Conservation (phyloP, 2,888 invertebrate genomes). For the Didymodactylos carnosus region DNA sequence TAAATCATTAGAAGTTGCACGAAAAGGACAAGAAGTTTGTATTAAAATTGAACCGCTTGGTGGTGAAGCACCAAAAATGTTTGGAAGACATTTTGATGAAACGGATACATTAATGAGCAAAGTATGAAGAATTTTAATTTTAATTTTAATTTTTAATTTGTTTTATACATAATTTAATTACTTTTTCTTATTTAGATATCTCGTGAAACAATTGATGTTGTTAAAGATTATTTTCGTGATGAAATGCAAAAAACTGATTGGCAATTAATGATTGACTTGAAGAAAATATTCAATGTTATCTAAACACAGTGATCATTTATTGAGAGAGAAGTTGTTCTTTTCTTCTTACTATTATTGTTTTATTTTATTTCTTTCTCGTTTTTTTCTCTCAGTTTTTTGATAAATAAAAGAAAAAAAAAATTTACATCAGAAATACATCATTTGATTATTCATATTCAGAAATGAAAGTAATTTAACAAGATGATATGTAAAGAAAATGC, state of each 20-base stretch:
- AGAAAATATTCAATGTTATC: slow-evolving; percentile 83
- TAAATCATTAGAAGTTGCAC: slow-evolving; percentile 74
- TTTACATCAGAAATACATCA: neutral
- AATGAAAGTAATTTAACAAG: neutral
- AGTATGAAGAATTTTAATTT: slow-evolving; percentile 23
- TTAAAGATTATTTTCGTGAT: slow-evolving; percentile 95
- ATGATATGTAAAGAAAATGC: too few relatives aligned
- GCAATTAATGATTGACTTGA: slow-evolving; percentile 92
- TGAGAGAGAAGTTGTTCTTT: too few relatives aligned
- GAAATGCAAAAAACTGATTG: slow-evolving; percentile 89
- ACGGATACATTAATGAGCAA: slow-evolving; percentile 78
- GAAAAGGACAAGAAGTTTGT: slow-evolving; percentile 52
- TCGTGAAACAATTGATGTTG: slow-evolving; percentile 90
- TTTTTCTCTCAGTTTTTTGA: neutral
- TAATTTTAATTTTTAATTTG: neutral
- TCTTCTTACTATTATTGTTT: too few relatives aligned
- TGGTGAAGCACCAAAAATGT: slow-evolving; percentile 97
- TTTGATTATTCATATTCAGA: neutral
- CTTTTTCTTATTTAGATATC: slow-evolving; percentile 54
- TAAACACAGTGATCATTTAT: too few relatives aligned
- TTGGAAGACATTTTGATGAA: slow-evolving; percentile 89
- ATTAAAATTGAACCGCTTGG: slow-evolving; percentile 79
- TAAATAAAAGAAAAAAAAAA: neutral
- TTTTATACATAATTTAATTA: slow-evolving; percentile 12
- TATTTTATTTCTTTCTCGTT: too few relatives aligned